Conservation (phyloP, 1,140 invertebrate species). For the Heterodera carotae region DNA sequence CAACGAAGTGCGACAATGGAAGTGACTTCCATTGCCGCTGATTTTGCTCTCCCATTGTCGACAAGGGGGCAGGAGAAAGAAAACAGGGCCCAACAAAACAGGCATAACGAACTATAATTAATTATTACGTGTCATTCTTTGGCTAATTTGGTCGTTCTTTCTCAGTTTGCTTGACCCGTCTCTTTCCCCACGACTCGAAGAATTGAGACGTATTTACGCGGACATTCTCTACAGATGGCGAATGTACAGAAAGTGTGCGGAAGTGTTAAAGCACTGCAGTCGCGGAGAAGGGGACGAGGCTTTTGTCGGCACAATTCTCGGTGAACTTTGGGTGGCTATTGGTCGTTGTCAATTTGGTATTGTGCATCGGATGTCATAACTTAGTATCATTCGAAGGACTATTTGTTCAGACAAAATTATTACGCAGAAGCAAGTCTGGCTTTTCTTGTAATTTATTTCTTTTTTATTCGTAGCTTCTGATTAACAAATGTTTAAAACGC, state of each 20-base stretch:
- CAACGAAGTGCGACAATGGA: not conserved
- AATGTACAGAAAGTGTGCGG: constrained; percentile 39
- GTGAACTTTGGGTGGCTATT: no score
- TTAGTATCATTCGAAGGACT: no score
- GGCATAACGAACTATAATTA: not conserved
- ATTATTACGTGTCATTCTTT: not conserved
- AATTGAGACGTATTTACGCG: constrained; percentile 27
- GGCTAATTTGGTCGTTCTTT: constrained; percentile 1
- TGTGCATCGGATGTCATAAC: no score
- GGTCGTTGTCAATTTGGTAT: no score
- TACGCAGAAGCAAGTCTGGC: no score
- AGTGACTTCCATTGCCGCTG: not conserved
- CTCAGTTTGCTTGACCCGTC: constrained; percentile 33
- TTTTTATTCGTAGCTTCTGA: no score
- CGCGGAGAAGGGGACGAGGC: constrained; percentile 17
- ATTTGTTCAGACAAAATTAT: no score
- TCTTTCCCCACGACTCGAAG: constrained; percentile 29
- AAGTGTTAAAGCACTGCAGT: constrained; percentile 41
- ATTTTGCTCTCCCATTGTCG: no score
- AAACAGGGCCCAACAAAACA: not conserved
- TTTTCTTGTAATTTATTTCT: constrained; percentile 2
- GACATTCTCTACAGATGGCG: constrained; percentile 39
- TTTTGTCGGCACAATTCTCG: constrained; percentile 11
- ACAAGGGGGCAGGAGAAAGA: not conserved
- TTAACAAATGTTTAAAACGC: no score